Conservation (phyloP, 2,113 vertebrate species). For the Silurus meridionalis region DNA sequence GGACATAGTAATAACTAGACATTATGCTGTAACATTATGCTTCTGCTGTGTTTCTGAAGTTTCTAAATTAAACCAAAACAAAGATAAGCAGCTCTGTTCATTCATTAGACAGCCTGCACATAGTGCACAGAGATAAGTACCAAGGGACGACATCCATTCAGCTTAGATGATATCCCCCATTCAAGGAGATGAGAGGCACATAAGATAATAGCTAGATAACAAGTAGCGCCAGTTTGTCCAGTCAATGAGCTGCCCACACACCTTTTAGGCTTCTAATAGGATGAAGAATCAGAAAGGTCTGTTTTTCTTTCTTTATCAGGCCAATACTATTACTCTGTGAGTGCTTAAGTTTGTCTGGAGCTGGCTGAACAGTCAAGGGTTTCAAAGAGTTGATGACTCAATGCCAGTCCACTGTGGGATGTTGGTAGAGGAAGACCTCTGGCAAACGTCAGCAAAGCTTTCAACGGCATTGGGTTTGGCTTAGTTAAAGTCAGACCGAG, state of each 20-base stretch:
- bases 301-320: conserved; percentile 52
- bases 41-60: background rate
- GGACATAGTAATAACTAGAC: background rate
- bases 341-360: conserved; percentile 26
- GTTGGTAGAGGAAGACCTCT: conserved; percentile 52
- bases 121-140: conserved; percentile 1
- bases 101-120: conserved; percentile 3
- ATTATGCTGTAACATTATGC: background rate
- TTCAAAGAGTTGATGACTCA: conserved; percentile 53
- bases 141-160: conserved; percentile 25
- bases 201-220: conserved; percentile 19
- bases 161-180: conserved; percentile 22
- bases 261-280: conserved; percentile 44
- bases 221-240: conserved; percentile 35
- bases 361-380: conserved; percentile 53
- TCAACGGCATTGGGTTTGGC: conserved; percentile 61
- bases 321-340: conserved; percentile 41
- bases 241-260: conserved; percentile 50
- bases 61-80: background rate
- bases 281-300: conserved; percentile 42
- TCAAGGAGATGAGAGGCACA: conserved; percentile 27
- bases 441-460: conserved; percentile 63
- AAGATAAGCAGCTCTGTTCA: conserved; percentile 22
- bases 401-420: conserved; percentile 54
- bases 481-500: conserved; percentile 34